These are phyloP conservation scores for Branchellion lobata DNA, from an alignment of 2,888 invertebrate species.

Conservation along the genomic window DNA sequence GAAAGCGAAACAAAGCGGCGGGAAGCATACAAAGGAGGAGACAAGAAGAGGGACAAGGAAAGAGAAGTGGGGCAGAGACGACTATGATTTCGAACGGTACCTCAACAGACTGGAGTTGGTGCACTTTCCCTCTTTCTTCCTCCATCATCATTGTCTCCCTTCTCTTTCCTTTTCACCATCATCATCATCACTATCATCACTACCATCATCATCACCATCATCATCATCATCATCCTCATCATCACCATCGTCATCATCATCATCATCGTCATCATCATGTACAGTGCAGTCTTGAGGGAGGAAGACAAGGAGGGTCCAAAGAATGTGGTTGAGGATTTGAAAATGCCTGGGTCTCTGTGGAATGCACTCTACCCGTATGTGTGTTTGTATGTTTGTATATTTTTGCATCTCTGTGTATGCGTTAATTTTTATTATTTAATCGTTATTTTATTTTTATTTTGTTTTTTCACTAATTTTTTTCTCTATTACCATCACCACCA, in stretches of 20 bases:
- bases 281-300: background rate
- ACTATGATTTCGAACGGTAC: background rate
- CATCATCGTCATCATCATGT: slow-evolving; percentile 32
- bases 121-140: background rate
- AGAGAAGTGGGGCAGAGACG: background rate
- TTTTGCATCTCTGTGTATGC: background rate
- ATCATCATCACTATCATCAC: slow-evolving; percentile 27
- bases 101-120: slow-evolving; percentile 2
- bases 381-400: slow-evolving; percentile 8
- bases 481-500: too few relatives aligned
- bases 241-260: slow-evolving; percentile 33
- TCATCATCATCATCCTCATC: slow-evolving; percentile 28
- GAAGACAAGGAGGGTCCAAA: background rate
- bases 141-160: slow-evolving; percentile 14
- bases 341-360: background rate
- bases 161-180: slow-evolving; percentile 10
- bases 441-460: too few relatives aligned
- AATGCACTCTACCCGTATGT: background rate
- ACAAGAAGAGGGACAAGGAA: background rate
- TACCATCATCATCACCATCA: slow-evolving; percentile 24
- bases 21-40: background rate
- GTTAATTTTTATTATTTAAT: too few relatives aligned
- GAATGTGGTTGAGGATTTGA: background rate
- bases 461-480: too few relatives aligned
- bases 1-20: too few relatives aligned